A percentile compares a stretch with the other conserved stretches of the same genome.
Evolutionary conservation across 2,797 vertebrate genomes (phyloP).

Genomic region (Spea hammondii): DNA sequence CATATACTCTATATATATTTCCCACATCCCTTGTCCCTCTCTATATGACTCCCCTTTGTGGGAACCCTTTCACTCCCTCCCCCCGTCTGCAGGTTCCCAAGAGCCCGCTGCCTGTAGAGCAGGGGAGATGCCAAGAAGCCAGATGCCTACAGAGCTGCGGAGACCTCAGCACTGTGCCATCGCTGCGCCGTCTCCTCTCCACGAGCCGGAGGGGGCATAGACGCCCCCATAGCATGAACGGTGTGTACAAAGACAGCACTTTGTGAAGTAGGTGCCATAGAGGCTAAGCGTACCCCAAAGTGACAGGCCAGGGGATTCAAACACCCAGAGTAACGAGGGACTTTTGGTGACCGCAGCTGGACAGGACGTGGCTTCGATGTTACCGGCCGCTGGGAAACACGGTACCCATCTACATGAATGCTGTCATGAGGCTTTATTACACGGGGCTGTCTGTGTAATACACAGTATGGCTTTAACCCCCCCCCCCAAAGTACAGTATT

Average conservation of each 20-base stretch:
- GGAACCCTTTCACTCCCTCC: not conserved
- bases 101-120: conserved; percentile 2
- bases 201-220: conserved; percentile 64
- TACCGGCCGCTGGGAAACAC: too few relatives aligned
- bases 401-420: too few relatives aligned
- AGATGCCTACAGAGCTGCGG: conserved; percentile 93
- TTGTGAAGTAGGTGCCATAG: conserved; percentile 65
- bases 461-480: too few relatives aligned
- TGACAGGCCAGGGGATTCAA: too few relatives aligned
- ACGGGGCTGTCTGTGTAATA: too few relatives aligned
- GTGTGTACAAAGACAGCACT: conserved; percentile 79
- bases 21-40: not conserved
- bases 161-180: conserved; percentile 87
- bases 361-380: too few relatives aligned
- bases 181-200: conserved; percentile 78
- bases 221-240: conserved; percentile 79
- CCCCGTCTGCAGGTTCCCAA: conserved; percentile 6
- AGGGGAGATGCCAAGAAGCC: conserved; percentile 63
- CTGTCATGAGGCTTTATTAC: too few relatives aligned
- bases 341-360: too few relatives aligned
- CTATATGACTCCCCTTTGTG: not conserved
- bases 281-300: too few relatives aligned
- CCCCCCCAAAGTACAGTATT: too few relatives aligned
- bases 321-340: too few relatives aligned
- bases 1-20: too few relatives aligned